These are phyloP conservation scores for Porites rus DNA, from an alignment of 92 coral and sea anemone species.

Conservation along the genomic window DNA sequence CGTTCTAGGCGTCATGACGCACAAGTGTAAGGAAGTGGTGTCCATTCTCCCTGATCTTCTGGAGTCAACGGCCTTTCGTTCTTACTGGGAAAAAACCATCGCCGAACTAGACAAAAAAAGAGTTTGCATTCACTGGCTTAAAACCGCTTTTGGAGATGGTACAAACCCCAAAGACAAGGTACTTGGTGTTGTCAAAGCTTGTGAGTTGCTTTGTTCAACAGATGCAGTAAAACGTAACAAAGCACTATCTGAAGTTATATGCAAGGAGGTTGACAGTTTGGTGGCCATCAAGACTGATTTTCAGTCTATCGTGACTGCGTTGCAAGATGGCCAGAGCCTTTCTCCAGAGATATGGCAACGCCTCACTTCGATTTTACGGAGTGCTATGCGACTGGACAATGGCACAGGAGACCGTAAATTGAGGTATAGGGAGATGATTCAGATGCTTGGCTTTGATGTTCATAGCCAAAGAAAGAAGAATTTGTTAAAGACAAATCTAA, in stretches of 20 bases:
- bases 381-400: background rate
- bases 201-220: background rate
- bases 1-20: background rate
- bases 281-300: slow-evolving; percentile 16
- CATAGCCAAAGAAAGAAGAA: slow-evolving; percentile 2
- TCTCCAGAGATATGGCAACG: background rate
- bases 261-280: background rate
- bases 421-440: slow-evolving; percentile 20
- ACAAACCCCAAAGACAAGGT: slow-evolving; percentile 13
- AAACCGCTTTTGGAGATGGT: background rate
- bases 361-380: background rate
- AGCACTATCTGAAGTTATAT: slow-evolving; percentile 21
- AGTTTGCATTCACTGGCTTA: background rate
- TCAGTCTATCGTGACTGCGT: slow-evolving; percentile 36
- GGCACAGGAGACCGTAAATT: slow-evolving; percentile 22
- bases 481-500: background rate
- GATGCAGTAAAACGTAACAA: background rate
- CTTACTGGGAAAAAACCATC: background rate
- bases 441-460: slow-evolving; percentile 9
- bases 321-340: slow-evolving; percentile 17
- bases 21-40: background rate
- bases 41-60: background rate
- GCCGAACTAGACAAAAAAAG: background rate
- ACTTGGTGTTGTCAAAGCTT: slow-evolving; percentile 12
- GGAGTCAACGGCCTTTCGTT: background rate